Percentiles rank a stretch among this genome's conserved stretches.
Evolutionary conservation across 2,888 invertebrate genomes (phyloP).

Genomic region (Lathronympha strigana): DNA sequence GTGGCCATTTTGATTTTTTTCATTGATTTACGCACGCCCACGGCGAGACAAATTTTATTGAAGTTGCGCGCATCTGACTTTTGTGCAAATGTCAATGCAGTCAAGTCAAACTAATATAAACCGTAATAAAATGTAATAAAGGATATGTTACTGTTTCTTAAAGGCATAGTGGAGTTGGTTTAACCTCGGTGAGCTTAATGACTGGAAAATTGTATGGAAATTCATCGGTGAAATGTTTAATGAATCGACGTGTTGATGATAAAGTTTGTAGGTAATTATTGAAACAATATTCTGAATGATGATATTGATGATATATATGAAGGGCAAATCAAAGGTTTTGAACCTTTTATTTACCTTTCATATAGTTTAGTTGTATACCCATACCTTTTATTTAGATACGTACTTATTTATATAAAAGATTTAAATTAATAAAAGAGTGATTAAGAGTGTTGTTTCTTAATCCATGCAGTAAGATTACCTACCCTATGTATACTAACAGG

Average conservation of each 20-base stretch:
- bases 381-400: no score
- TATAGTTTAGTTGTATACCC: no score
- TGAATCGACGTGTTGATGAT: slow-evolving; percentile 5
- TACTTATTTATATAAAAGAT: no score
- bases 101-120: background rate
- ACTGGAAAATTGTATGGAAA: slow-evolving; percentile 29
- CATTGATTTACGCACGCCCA: slow-evolving; percentile 68
- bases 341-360: no score
- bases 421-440: no score
- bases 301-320: background rate
- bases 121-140: background rate
- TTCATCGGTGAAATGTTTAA: slow-evolving; percentile 1
- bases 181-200: slow-evolving; percentile 16
- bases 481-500: no score
- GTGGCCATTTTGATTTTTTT: slow-evolving; percentile 66
- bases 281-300: background rate
- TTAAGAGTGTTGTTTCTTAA: no score
- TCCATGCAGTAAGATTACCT: no score
- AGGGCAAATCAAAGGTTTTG: no score
- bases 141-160: background rate
- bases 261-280: slow-evolving; percentile 13
- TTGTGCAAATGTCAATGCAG: slow-evolving; percentile 12
- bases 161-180: background rate
- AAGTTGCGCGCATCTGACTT: slow-evolving; percentile 34
- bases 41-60: slow-evolving; percentile 44